Evolutionary conservation across 2,888 invertebrate genomes (phyloP).

Genomic region (Tribolium freemani): DNA sequence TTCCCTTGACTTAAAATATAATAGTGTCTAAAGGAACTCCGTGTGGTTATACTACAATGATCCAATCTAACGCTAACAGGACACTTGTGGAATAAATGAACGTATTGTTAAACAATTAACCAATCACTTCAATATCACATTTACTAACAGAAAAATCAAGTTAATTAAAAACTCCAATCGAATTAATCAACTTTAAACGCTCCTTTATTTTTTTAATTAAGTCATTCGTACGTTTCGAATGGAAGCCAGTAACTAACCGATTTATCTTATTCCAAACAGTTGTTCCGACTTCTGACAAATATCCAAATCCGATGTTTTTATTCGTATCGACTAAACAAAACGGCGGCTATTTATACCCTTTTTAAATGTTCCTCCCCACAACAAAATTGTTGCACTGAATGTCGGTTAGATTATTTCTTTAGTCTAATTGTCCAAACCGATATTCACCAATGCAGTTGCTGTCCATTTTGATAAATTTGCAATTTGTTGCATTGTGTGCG

Average conservation of each 20-base stretch:
- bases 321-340: background rate
- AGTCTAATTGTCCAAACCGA: background rate
- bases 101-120: too few relatives aligned
- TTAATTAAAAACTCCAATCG: background rate
- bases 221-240: background rate
- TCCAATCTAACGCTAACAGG: too few relatives aligned
- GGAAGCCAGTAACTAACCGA: background rate
- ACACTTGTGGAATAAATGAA: too few relatives aligned
- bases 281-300: background rate
- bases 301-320: background rate
- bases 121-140: background rate
- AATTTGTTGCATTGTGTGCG: background rate
- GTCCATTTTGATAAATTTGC: background rate
- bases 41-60: too few relatives aligned
- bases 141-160: background rate
- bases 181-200: background rate
- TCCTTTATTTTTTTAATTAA: background rate
- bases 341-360: background rate
- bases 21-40: too few relatives aligned
- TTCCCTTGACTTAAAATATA: too few relatives aligned
- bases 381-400: background rate
- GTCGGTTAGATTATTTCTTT: background rate
- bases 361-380: background rate
- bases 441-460: background rate
- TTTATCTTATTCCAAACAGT: background rate